Evolutionary conservation across 2,888 invertebrate genomes (phyloP).

Genomic region (Plutella xylostella): DNA sequence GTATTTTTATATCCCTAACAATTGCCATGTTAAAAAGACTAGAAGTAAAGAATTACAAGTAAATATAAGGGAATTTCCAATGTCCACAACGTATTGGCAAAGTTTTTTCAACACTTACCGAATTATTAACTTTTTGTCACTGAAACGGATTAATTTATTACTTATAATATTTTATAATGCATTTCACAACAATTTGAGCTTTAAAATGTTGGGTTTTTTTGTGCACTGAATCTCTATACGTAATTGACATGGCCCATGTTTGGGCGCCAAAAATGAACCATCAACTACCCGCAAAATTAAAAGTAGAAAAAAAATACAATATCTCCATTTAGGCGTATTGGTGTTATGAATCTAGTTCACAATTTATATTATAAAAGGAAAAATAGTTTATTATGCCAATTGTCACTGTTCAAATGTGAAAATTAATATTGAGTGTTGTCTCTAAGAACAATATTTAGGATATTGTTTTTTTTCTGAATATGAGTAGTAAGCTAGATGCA

Average conservation of each 20-base stretch:
- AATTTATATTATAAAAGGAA: constrained; percentile 30
- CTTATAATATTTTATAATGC: too few relatives aligned
- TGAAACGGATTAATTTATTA: too few relatives aligned
- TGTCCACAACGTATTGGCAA: too few relatives aligned
- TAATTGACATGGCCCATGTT: not conserved
- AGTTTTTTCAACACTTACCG: too few relatives aligned
- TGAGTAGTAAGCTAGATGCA: constrained; percentile 62
- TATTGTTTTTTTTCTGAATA: constrained; percentile 49
- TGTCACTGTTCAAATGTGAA: constrained; percentile 61
- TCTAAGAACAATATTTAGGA: constrained; percentile 27
- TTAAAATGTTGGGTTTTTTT: constrained; percentile 36
- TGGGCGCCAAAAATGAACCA: constrained; percentile 29
- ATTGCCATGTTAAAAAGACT: too few relatives aligned
- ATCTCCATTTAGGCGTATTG: constrained; percentile 56
- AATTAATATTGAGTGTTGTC: constrained; percentile 62
- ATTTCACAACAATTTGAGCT: constrained; percentile 37
- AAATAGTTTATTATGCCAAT: constrained; percentile 36
- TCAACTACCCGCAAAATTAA: constrained; percentile 21
- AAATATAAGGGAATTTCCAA: too few relatives aligned
- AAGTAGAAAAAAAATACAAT: constrained; percentile 40
- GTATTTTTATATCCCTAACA: too few relatives aligned
- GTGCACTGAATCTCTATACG: not conserved
- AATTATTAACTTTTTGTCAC: too few relatives aligned
- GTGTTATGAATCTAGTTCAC: constrained; percentile 61
- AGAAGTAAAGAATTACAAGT: too few relatives aligned